Percentiles rank a stretch among this genome's conserved stretches.
Conservation (phyloP, 2,888 invertebrate species). For the Brachyopa scutellaris region DNA sequence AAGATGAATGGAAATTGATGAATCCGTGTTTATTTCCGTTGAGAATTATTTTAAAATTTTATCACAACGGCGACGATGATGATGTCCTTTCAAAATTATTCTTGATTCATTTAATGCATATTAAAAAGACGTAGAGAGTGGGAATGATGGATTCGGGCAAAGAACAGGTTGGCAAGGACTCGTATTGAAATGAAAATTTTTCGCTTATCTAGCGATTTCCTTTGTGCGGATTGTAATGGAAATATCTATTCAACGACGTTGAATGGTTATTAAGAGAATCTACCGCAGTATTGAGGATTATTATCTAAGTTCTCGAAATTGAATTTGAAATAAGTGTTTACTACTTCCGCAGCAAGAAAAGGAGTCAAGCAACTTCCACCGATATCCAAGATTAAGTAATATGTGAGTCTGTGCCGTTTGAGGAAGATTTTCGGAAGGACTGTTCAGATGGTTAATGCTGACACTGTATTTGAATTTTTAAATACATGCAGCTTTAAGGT, state of each 20-base stretch:
- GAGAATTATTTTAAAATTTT: slow-evolving; percentile 74
- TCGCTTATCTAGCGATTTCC: slow-evolving; percentile 55
- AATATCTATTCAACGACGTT: slow-evolving; percentile 57
- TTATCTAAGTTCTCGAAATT: neutral
- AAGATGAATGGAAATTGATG: slow-evolving; percentile 75
- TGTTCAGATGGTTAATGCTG: too few relatives aligned
- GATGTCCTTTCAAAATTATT: slow-evolving; percentile 73
- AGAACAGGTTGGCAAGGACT: slow-evolving; percentile 26
- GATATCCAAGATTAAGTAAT: too few relatives aligned
- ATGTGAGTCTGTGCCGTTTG: too few relatives aligned
- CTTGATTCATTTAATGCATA: slow-evolving; percentile 69
- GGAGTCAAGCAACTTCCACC: too few relatives aligned
- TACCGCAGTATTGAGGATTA: slow-evolving; percentile 39
- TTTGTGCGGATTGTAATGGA: slow-evolving; percentile 56
- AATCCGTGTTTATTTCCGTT: slow-evolving; percentile 75
- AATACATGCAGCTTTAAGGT: too few relatives aligned
- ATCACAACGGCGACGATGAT: slow-evolving; percentile 57
- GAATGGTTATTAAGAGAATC: slow-evolving; percentile 60
- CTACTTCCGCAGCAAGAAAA: too few relatives aligned
- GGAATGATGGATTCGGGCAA: neutral
- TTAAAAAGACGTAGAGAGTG: slow-evolving; percentile 18
- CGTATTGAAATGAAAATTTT: slow-evolving; percentile 55
- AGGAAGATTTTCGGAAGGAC: too few relatives aligned
- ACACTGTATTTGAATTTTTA: too few relatives aligned
- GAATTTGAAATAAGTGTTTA: slow-evolving; percentile 7